phyloP scores from a whole-genome alignment of 2,113 vertebrate genomes.

The Kryptolebias marmoratus region DNA sequence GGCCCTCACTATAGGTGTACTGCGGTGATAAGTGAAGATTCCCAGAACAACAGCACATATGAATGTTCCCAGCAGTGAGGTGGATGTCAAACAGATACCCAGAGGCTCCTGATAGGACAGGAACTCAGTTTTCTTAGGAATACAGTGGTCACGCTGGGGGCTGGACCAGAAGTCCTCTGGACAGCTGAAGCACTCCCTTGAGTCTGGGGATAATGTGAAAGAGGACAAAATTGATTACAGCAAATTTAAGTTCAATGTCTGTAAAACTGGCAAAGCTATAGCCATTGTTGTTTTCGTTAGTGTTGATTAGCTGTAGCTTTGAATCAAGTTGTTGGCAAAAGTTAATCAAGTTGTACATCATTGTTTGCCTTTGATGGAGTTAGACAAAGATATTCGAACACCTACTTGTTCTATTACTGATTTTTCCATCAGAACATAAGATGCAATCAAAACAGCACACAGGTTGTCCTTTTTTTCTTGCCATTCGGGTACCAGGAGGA shows the following conservation, averaged over 20 bases:
- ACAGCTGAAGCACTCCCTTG: conserved; percentile 69
- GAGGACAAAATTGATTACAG: too few relatives aligned
- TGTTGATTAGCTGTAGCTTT: too few relatives aligned
- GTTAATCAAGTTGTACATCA: too few relatives aligned
- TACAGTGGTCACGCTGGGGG: conserved; percentile 56
- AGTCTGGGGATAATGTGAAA: too few relatives aligned
- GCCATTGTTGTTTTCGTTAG: too few relatives aligned
- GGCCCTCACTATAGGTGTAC: conserved; percentile 73
- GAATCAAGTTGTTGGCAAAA: too few relatives aligned
- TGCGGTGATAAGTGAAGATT: conserved; percentile 63
- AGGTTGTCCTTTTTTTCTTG: conserved; percentile 76
- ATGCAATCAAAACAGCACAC: conserved; percentile 84
- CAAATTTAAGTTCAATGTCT: too few relatives aligned
- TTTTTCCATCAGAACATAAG: conserved; percentile 79
- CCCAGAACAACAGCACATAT: conserved; percentile 48
- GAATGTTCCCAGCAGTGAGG: conserved; percentile 36
- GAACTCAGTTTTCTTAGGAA: conserved; percentile 72
- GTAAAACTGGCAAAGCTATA: too few relatives aligned
- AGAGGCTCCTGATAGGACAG: conserved; percentile 73
- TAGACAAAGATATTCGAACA: neutral
- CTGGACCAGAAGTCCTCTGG: conserved; percentile 75
- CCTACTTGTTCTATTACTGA: conserved; percentile 74
- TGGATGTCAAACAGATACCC: conserved; percentile 64
- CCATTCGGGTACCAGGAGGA: conserved; percentile 76
- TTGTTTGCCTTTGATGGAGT: too few relatives aligned